A percentile compares a stretch with the other conserved stretches of the same genome.
These are phyloP conservation scores for Merluccius polli DNA, from an alignment of 2,797 vertebrate genomes.

Conservation along the genomic window DNA sequence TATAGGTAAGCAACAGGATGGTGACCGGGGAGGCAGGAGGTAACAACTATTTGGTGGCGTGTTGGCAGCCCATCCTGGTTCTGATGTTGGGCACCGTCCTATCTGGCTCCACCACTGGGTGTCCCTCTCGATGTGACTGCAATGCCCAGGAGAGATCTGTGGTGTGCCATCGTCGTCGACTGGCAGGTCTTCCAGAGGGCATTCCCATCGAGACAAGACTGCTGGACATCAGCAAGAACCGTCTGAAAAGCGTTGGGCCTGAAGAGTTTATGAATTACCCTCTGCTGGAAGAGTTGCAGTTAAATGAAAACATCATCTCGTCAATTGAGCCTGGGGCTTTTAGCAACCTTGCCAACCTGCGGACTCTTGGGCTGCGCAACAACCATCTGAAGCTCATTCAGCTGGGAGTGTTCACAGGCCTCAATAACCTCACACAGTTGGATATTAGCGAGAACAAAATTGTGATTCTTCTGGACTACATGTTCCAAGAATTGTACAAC, in stretches of 20 bases:
- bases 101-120: constrained; percentile 92
- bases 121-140: constrained; percentile 96
- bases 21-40: constrained; percentile 84
- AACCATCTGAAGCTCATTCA: constrained; percentile 97
- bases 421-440: constrained; percentile 95
- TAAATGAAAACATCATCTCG: constrained; percentile 95
- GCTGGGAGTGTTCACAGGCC: constrained; percentile 92
- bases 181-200: constrained; percentile 88
- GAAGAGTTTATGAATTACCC: constrained; percentile 96
- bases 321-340: constrained; percentile 94
- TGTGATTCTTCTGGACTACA: constrained; percentile 96
- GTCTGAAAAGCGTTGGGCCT: constrained; percentile 88
- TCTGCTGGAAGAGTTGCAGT: constrained; percentile 92
- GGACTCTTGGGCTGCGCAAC: constrained; percentile 91
- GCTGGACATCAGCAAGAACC: constrained; percentile 96
- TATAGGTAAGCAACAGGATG: constrained; percentile 94
- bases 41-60: constrained; percentile 94
- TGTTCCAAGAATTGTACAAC: constrained; percentile 99
- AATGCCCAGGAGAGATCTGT: constrained; percentile 93
- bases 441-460: constrained; percentile 99
- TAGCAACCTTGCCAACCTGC: constrained; percentile 90
- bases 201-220: constrained; percentile 92
- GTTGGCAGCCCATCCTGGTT: constrained; percentile 98
- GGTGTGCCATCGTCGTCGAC: constrained; percentile 88
- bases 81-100: constrained; percentile 95